Conservation (phyloP, 1,140 invertebrate species). For the Samia ricini region DNA sequence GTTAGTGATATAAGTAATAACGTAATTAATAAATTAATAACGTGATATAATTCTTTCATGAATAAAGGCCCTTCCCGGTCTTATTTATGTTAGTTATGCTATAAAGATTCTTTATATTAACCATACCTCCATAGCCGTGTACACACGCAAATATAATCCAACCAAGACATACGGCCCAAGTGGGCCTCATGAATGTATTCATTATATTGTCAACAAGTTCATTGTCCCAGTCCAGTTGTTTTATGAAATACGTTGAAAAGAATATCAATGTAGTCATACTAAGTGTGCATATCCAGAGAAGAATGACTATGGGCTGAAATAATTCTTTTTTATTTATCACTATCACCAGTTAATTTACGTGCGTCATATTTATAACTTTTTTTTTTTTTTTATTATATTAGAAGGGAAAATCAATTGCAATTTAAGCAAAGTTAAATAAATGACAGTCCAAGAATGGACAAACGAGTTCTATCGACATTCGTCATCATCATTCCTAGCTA, state of each 20-base stretch:
- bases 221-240: slow-evolving; percentile 43
- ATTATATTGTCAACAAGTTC: slow-evolving; percentile 49
- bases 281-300: slow-evolving; percentile 26
- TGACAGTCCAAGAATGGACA: too few relatives aligned
- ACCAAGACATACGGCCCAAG: slow-evolving; percentile 32
- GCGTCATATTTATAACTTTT: neutral
- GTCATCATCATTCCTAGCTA: too few relatives aligned
- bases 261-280: slow-evolving; percentile 25
- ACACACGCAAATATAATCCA: slow-evolving; percentile 43
- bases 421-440: too few relatives aligned
- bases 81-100: neutral
- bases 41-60: too few relatives aligned
- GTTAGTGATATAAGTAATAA: too few relatives aligned
- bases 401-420: too few relatives aligned
- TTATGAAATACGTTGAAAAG: slow-evolving; percentile 29
- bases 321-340: neutral
- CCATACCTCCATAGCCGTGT: slow-evolving; percentile 41
- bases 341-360: neutral
- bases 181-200: slow-evolving; percentile 77
- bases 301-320: slow-evolving; percentile 33
- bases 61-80: too few relatives aligned
- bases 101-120: neutral
- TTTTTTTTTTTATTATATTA: too few relatives aligned
- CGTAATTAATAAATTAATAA: too few relatives aligned
- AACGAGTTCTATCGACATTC: too few relatives aligned